Evolutionary conservation across 2,113 vertebrate species (phyloP).

Genomic region (Vidua chalybeata): DNA sequence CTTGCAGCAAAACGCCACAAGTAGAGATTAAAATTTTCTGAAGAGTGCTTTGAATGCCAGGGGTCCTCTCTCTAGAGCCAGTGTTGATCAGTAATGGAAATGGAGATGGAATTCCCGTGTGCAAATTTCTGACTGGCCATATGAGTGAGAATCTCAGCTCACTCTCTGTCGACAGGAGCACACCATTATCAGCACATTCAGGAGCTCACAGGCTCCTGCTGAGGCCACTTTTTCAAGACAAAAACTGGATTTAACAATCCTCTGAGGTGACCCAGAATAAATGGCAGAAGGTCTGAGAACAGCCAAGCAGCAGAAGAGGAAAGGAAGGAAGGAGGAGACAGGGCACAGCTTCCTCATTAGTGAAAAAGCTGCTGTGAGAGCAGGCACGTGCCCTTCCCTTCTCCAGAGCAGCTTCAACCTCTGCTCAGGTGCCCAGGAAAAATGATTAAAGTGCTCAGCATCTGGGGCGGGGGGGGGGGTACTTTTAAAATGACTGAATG

Average conservation of each 20-base stretch:
- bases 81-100: neutral
- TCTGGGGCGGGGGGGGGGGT: neutral
- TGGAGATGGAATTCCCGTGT: neutral
- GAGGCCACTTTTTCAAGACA: neutral
- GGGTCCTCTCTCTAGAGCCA: neutral
- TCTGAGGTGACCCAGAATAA: neutral
- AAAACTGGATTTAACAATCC: neutral
- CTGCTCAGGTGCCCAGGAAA: neutral
- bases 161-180: fast-evolving
- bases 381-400: neutral
- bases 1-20: neutral
- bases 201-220: neutral
- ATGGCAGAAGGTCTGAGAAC: neutral
- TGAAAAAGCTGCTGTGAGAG: neutral
- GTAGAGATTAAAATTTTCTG: neutral
- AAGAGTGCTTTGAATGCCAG: neutral
- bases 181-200: neutral
- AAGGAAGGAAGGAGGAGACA: neutral
- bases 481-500: neutral
- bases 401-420: neutral
- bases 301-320: neutral
- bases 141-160: neutral
- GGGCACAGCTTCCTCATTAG: neutral
- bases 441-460: fast-evolving
- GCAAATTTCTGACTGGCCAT: neutral